Percentiles rank a stretch among this genome's conserved stretches.
These are phyloP conservation scores for Mionectes olivaceus DNA, from an alignment of 2,797 vertebrate genomes.

Conservation along the genomic window DNA sequence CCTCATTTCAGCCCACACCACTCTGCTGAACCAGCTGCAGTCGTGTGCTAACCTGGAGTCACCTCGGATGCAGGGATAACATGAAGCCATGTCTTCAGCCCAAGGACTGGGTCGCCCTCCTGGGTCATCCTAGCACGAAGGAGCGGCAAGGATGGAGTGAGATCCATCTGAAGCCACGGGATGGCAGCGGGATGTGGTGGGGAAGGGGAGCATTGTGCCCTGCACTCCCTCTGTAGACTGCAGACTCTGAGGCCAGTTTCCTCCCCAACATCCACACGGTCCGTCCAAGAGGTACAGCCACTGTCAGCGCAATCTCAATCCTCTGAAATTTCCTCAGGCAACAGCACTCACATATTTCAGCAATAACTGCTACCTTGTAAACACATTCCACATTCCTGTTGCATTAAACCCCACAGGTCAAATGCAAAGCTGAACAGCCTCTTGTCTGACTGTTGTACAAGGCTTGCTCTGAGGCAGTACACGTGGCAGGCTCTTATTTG, in stretches of 20 bases:
- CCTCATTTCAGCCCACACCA: rapidly evolving
- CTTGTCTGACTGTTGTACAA: not conserved
- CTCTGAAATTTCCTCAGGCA: slow-evolving; percentile 40
- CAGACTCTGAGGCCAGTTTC: not conserved
- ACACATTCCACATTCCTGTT: slow-evolving; percentile 68
- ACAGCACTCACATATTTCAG: slow-evolving; percentile 46
- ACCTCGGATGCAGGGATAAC: slow-evolving; percentile 68
- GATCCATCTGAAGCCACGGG: not conserved
- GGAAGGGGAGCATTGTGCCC: not conserved
- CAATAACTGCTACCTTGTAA: slow-evolving; percentile 58
- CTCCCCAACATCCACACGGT: not conserved
- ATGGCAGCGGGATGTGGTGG: rapidly evolving
- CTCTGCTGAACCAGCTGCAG: not conserved
- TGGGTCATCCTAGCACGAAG: slow-evolving; percentile 25
- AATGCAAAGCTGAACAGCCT: slow-evolving; percentile 31
- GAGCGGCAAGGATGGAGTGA: not conserved
- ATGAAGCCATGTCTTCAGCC: slow-evolving; percentile 66
- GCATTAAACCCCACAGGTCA: slow-evolving; percentile 20
- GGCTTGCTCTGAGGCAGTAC: not conserved
- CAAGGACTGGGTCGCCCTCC: not conserved
- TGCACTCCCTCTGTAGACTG: not conserved
- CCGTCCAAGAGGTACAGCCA: not conserved
- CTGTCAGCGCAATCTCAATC: not conserved
- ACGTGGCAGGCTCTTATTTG: not conserved
- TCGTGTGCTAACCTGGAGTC: slow-evolving; percentile 55